A percentile compares a stretch with the other conserved stretches of the same genome.
Conservation (phyloP, 2,888 invertebrate genomes). For the Tromatobia lineatoria region DNA sequence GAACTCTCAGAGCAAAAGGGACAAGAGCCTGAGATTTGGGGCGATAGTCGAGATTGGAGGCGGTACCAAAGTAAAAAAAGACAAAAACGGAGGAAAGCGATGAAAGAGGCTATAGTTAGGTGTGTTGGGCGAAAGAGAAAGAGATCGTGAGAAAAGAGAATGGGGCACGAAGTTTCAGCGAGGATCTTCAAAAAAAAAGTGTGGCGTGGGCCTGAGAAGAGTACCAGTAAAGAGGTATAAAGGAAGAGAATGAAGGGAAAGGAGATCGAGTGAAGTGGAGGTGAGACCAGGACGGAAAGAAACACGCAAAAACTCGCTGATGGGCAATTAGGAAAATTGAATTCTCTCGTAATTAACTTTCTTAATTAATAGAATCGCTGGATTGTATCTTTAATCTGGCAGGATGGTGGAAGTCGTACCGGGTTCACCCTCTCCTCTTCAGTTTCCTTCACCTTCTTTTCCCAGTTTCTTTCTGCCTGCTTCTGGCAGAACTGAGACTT, state of each 20-base stretch:
- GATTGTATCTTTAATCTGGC: conserved; percentile 81
- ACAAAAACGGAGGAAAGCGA: conserved; percentile 31
- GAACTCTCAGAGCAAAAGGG: conserved; percentile 4
- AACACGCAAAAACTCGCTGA: conserved; percentile 72
- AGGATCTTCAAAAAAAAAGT: conserved; percentile 49
- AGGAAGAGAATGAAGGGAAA: conserved; percentile 39
- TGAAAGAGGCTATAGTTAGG: conserved; percentile 36
- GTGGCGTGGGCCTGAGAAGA: conserved; percentile 27
- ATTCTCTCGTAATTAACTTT: conserved; percentile 80
- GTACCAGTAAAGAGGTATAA: conserved; percentile 34
- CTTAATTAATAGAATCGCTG: conserved; percentile 81
- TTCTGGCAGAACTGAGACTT: conserved; percentile 58
- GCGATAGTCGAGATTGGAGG: conserved; percentile 55
- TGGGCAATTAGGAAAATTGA: conserved; percentile 82
- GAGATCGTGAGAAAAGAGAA: conserved; percentile 54
- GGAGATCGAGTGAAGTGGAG: conserved; percentile 30
- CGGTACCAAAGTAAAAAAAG: conserved; percentile 32
- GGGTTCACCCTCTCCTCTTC: conserved; percentile 43
- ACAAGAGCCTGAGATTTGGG: conserved; percentile 50
- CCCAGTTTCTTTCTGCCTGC: conserved; percentile 50
- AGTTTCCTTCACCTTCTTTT: conserved; percentile 20
- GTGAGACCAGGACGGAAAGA: conserved; percentile 58
- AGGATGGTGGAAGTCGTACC: conserved; percentile 73
- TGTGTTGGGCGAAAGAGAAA: conserved; percentile 25
- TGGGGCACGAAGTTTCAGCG: conserved; percentile 45